Evolutionary conservation across 2,888 invertebrate genomes (phyloP), one percentile per base, ranked within the genome.

Genomic region (Synanthedon tipuliformis): DNA sequence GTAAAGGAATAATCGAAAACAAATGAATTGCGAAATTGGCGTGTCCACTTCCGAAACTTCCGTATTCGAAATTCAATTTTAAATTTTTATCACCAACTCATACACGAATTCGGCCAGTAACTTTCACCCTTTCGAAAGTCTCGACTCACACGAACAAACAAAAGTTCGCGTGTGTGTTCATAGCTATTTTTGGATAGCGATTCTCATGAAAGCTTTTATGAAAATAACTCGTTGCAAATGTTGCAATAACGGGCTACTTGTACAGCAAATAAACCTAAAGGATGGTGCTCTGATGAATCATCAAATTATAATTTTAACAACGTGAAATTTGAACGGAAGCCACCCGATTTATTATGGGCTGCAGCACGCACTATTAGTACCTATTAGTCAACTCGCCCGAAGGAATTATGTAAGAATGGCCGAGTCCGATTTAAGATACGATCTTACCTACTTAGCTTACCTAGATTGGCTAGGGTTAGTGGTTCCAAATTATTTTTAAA

Each of bases 41-140:
- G 63, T 66, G 64, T 64, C 63, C 57, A 64, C 63, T 62, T 66
- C 65, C 63, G 62, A 69, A 49, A 65, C 60, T 73, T 73, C 73
- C 73, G 73, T 60, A 50, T 70, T 63, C 64, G 66, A 69, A 70
- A 62, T 66, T 66, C 48, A 53, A 56, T 45, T 49, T 53, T 60
- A 60, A 63, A 58, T 65, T 65, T 66, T 58, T 63, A 57, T 63
- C 59, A 59, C 54, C 58, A 61, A 59, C 64, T 58, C 65, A 62
- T 61, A 60, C 64, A 62, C 63, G 40, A 13, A 50, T n/a, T 55
- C 52, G 51, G 50, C 41, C 52, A 34, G 51, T 50, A 57, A 66
- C 66, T 66, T 66, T 66, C 68, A 63, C 67, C 54, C 53, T 61
- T 66, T 68, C 66, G 68, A 68, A 68, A 68, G 68, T 68, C 61